These are phyloP conservation scores for Xiphophorus birchmanni DNA, from an alignment of 2,797 vertebrate genomes.

Conservation along the genomic window DNA sequence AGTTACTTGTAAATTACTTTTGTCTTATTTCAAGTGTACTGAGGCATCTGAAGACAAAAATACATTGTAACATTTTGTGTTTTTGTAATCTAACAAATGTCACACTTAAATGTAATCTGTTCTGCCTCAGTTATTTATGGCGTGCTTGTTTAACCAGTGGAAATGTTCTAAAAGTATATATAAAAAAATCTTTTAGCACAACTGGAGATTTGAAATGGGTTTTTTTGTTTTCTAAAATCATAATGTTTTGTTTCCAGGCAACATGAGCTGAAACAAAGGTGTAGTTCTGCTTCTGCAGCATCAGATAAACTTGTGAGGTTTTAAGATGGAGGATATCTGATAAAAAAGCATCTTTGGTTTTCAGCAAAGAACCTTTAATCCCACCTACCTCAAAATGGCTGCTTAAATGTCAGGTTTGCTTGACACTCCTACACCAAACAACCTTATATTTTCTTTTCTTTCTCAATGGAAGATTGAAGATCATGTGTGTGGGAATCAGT, in stretches of 20 bases:
- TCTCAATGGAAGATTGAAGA: background rate
- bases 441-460: background rate
- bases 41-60: too few species aligned
- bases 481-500: background rate
- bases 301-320: background rate
- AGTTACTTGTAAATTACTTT: too few species aligned
- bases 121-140: background rate
- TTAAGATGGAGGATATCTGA: background rate
- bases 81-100: too few species aligned
- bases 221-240: background rate
- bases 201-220: background rate
- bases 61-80: too few species aligned
- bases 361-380: background rate
- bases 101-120: background rate
- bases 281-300: background rate
- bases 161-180: background rate
- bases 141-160: too few species aligned
- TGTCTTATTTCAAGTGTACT: too few species aligned
- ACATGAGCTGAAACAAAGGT: background rate
- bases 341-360: background rate
- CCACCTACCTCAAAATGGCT: background rate
- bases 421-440: background rate
- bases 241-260: conserved; percentile 5
- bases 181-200: background rate
- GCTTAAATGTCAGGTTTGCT: background rate